A percentile compares a stretch with the other conserved stretches of the same genome.
Conservation (phyloP, 2,888 invertebrate species). For the Leucania comma region DNA sequence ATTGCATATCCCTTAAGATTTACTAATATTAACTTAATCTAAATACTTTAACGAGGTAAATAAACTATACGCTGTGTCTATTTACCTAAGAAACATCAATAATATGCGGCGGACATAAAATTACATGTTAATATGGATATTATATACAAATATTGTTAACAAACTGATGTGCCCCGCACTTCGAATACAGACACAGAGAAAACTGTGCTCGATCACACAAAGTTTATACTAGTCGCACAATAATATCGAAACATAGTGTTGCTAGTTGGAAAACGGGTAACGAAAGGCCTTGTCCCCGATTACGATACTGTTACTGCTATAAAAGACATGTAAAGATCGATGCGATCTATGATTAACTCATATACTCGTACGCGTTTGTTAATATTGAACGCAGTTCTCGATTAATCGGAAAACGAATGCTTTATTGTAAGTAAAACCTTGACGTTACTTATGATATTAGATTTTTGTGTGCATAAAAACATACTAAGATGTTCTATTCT, state of each 20-base stretch:
- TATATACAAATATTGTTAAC: constrained; percentile 34
- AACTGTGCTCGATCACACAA: constrained; percentile 29
- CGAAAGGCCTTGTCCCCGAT: constrained; percentile 64
- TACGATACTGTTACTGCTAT: constrained; percentile 55
- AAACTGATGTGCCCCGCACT: constrained; percentile 35
- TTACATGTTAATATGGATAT: constrained; percentile 10
- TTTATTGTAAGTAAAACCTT: constrained; percentile 10
- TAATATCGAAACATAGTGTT: constrained; percentile 38
- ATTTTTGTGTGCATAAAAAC: background rate
- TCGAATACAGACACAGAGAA: background rate
- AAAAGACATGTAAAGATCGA: constrained; percentile 61
- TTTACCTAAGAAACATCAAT: constrained; percentile 27
- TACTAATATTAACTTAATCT: background rate
- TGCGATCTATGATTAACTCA: constrained; percentile 57
- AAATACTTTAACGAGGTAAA: constrained; percentile 6
- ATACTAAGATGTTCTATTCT: background rate
- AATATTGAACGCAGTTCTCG: constrained; percentile 39
- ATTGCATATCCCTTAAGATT: constrained; percentile 13
- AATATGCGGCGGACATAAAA: constrained; percentile 9
- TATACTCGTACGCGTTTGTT: constrained; percentile 31
- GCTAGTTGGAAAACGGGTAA: constrained; percentile 52
- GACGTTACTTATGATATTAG: background rate
- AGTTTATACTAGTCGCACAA: constrained; percentile 27
- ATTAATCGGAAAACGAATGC: constrained; percentile 18
- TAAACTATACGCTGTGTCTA: background rate